A percentile compares a stretch with the other conserved stretches of the same genome.
phyloP scores from a whole-genome alignment of 2,797 vertebrate genomes.

The Eupleurogrammus muticus region DNA sequence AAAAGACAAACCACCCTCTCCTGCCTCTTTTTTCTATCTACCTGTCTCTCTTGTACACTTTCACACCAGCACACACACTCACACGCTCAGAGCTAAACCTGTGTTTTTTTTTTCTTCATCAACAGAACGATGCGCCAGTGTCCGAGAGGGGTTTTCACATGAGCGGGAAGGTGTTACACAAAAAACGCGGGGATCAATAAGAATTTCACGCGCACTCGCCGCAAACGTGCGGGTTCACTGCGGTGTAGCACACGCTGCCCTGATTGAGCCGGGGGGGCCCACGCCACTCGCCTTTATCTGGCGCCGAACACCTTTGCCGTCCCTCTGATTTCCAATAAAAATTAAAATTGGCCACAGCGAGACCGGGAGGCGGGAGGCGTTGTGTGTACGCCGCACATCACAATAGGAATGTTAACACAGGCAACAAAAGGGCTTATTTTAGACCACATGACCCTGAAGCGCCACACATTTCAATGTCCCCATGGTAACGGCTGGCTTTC shows the following conservation, averaged over 20 bases:
- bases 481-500: constrained; percentile 78
- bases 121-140: constrained; percentile 81
- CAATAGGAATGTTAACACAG: constrained; percentile 78
- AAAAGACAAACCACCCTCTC: constrained; percentile 55
- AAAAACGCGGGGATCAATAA: constrained; percentile 70
- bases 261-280: constrained; percentile 67
- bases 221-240: constrained; percentile 56
- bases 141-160: constrained; percentile 87
- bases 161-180: constrained; percentile 65
- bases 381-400: constrained; percentile 55
- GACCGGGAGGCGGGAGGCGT: constrained; percentile 55
- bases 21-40: constrained; percentile 46
- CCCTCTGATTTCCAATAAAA: constrained; percentile 83
- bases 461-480: constrained; percentile 77
- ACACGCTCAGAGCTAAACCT: constrained; percentile 72
- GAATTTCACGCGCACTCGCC: constrained; percentile 67
- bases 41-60: constrained; percentile 50
- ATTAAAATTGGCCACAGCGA: constrained; percentile 77
- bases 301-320: constrained; percentile 82
- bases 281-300: constrained; percentile 79
- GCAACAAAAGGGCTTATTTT: constrained; percentile 79
- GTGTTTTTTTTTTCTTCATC: constrained; percentile 81
- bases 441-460: constrained; percentile 71
- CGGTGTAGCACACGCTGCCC: constrained; percentile 60
- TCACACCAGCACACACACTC: constrained; percentile 60